These are phyloP conservation scores for Periophthalmus magnuspinnatus DNA, from an alignment of 2,797 vertebrate genomes.

Conservation along the genomic window DNA sequence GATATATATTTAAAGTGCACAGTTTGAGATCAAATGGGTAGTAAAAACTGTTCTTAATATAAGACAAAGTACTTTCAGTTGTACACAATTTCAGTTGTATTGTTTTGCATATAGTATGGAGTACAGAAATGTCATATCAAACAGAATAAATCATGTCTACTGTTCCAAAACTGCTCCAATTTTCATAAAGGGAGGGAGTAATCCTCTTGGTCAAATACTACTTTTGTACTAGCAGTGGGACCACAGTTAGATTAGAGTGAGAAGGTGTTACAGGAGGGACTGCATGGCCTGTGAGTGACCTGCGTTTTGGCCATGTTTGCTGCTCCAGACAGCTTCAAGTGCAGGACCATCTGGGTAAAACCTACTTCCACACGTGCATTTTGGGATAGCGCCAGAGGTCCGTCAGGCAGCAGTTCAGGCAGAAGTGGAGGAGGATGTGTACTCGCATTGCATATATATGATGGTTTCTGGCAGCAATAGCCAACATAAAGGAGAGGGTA, in stretches of 20 bases:
- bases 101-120: too few species aligned
- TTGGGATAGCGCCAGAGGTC: constrained; percentile 51
- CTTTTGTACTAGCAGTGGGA: constrained; percentile 6
- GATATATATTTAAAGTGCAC: too few species aligned
- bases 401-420: constrained; percentile 23
- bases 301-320: constrained; percentile 3
- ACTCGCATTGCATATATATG: background rate
- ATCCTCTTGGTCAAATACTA: background rate
- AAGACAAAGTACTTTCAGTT: too few species aligned
- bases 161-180: background rate
- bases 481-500: background rate
- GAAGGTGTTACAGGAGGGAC: constrained; percentile 8
- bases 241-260: constrained; percentile 11
- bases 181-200: background rate
- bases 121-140: too few species aligned
- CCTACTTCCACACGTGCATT: constrained; percentile 59
- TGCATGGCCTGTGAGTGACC: constrained; percentile 23
- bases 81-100: too few species aligned
- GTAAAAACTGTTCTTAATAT: too few species aligned
- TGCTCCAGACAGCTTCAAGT: constrained; percentile 39
- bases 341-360: constrained; percentile 55
- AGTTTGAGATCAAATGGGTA: too few species aligned
- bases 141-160: background rate
- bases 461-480: too few species aligned
- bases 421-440: constrained; percentile 36